Evolutionary conservation across 2,888 invertebrate genomes (phyloP).

Genomic region (Lasiommata megera): DNA sequence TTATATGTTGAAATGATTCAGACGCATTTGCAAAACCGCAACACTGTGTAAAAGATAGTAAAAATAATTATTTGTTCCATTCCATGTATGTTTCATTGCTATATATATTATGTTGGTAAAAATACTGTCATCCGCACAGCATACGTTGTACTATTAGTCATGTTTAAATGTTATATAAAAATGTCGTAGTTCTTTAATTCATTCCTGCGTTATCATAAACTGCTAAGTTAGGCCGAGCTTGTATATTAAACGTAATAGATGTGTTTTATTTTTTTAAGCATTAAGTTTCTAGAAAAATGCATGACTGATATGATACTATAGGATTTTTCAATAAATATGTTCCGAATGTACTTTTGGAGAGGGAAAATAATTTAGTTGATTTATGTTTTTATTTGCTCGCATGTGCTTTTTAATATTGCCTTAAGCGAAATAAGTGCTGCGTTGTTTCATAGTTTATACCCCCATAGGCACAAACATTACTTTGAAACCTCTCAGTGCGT

Average conservation of each 20-base stretch:
- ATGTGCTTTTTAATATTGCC: slow-evolving; percentile 28
- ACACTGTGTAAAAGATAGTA: neutral
- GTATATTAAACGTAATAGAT: no score
- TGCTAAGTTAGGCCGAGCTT: neutral
- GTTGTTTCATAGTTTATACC: neutral
- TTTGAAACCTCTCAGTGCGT: neutral
- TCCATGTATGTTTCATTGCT: slow-evolving; percentile 7
- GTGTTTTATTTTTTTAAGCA: no score
- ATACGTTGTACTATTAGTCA: neutral
- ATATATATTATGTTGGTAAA: neutral
- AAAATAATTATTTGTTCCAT: neutral
- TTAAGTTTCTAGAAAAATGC: neutral
- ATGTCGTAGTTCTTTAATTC: no score
- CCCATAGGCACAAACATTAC: neutral
- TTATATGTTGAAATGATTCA: neutral
- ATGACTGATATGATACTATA: neutral
- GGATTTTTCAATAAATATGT: neutral
- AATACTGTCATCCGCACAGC: slow-evolving; percentile 7
- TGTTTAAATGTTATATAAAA: no score
- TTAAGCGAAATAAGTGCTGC: slow-evolving; percentile 9
- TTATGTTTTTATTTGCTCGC: slow-evolving; percentile 23
- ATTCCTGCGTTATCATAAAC: neutral
- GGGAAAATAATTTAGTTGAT: neutral
- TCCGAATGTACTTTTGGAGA: neutral
- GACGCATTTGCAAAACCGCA: neutral